These are phyloP conservation scores for Hystrix brachyura DNA, from an alignment of 2,113 vertebrate genomes.

Conservation along the genomic window DNA sequence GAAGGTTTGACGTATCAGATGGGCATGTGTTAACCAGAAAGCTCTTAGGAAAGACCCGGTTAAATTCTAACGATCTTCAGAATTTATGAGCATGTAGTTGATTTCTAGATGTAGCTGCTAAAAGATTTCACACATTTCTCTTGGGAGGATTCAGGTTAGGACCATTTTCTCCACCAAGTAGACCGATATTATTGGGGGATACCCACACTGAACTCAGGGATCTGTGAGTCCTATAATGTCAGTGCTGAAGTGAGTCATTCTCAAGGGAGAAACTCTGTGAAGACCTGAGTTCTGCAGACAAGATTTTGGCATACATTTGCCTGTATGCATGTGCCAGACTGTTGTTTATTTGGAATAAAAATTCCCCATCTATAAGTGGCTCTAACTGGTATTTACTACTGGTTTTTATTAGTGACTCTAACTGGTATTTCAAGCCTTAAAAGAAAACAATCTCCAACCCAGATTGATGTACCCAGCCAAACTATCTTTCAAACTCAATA, in stretches of 20 bases:
- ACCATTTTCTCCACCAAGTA: background rate
- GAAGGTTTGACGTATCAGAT: background rate
- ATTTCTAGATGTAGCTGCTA: background rate
- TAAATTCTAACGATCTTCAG: background rate
- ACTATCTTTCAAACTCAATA: too few species aligned
- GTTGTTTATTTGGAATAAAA: constrained; percentile 2
- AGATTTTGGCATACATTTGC: background rate
- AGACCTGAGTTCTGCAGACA: background rate
- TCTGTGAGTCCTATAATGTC: background rate
- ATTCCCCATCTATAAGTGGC: background rate
- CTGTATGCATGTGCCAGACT: background rate
- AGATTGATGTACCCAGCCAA: too few species aligned
- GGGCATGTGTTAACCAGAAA: background rate
- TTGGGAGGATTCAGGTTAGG: background rate
- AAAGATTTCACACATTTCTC: background rate
- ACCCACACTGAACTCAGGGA: background rate
- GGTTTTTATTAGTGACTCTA: too few species aligned
- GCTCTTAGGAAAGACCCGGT: background rate
- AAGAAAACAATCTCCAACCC: too few species aligned
- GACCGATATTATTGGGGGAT: background rate
- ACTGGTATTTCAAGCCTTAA: too few species aligned
- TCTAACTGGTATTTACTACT: background rate
- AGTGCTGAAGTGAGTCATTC: background rate
- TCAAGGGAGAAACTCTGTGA: background rate
- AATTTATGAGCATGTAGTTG: background rate